Conservation (phyloP, 2,113 vertebrate species). For the Astatotilapia flaviijosephi region DNA sequence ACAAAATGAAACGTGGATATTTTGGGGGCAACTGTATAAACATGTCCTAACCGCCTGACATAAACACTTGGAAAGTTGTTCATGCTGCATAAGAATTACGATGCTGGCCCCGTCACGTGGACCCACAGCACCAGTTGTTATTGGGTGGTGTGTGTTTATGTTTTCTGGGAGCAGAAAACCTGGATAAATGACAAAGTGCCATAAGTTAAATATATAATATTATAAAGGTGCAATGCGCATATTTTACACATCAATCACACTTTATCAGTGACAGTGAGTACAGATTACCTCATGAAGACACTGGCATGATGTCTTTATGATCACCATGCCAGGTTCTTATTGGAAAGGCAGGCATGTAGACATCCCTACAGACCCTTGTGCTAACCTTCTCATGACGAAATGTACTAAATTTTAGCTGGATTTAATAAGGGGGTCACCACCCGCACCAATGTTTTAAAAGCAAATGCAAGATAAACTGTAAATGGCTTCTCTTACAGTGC, state of each 20-base stretch:
- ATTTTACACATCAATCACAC: not conserved
- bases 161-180: not conserved
- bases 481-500: not conserved
- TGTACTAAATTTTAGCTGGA: not conserved
- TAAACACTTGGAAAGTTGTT: not conserved
- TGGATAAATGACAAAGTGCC: not conserved
- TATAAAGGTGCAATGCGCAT: not conserved
- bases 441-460: not conserved
- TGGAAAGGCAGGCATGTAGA: not conserved
- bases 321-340: not conserved
- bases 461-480: not conserved
- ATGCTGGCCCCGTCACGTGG: not conserved
- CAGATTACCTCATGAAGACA: not conserved
- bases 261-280: not conserved
- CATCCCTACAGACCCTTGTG: not conserved
- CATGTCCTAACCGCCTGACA: not conserved
- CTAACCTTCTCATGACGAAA: not conserved
- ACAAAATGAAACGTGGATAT: not conserved
- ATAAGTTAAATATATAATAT: not conserved
- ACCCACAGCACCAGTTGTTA: not conserved
- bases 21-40: not conserved
- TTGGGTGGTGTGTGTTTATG: not conserved
- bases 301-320: not conserved
- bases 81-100: not conserved
- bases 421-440: not conserved